phyloP scores from a whole-genome alignment of 2,797 vertebrate genomes.

The Botia kubotai region DNA sequence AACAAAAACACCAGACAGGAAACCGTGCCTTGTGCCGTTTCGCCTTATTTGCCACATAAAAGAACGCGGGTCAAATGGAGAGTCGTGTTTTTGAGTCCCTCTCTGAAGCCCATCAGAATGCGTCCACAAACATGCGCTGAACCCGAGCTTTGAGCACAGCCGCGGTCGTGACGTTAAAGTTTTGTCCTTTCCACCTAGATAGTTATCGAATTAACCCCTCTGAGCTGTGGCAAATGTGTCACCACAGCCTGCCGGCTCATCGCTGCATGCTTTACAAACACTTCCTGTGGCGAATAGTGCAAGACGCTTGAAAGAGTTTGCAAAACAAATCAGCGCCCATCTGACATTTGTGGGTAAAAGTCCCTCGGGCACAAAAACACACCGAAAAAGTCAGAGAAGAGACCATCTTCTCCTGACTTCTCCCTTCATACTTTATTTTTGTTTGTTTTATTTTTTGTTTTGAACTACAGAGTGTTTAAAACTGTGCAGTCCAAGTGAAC shows the following conservation, averaged over 20 bases:
- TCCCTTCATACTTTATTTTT: not conserved
- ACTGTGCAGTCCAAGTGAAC: conserved; percentile 19
- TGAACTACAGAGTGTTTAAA: not conserved
- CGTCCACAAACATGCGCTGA: conserved; percentile 5
- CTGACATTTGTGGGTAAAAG: not conserved
- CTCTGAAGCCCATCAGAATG: not conserved
- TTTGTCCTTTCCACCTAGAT: conserved; percentile 20
- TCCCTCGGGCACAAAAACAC: not conserved
- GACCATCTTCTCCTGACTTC: not conserved
- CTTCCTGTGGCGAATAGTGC: conserved; percentile 6
- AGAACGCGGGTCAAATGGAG: conserved; percentile 30
- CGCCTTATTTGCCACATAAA: conserved; percentile 46
- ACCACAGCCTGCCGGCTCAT: conserved; percentile 17
- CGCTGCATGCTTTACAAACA: not conserved
- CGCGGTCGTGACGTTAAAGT: not conserved
- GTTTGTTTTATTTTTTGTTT: not conserved
- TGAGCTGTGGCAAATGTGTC: conserved; percentile 1
- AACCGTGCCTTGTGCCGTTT: conserved; percentile 34
- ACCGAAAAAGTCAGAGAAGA: not conserved
- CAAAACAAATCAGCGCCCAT: conserved; percentile 15
- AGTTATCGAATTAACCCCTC: conserved; percentile 7
- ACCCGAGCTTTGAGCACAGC: not conserved
- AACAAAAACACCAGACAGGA: conserved; percentile 56
- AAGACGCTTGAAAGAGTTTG: not conserved
- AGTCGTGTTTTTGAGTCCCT: conserved; percentile 20